phyloP scores from a whole-genome alignment of 2,888 invertebrate species.

The Andrena flavipes region DNA sequence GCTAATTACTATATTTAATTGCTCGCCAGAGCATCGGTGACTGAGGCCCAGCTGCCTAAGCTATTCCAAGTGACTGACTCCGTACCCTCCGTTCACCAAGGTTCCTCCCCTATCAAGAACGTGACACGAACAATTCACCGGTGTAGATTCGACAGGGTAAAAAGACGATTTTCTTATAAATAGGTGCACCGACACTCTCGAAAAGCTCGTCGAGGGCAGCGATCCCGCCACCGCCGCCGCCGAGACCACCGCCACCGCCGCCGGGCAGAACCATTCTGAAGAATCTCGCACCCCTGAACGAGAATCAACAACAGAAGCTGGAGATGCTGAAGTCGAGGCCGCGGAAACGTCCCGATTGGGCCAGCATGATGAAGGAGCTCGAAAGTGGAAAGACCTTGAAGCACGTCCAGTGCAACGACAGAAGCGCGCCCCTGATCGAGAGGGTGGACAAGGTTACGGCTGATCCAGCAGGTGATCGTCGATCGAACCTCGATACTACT shows the following conservation, averaged over 20 bases:
- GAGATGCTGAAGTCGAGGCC: conserved; percentile 91
- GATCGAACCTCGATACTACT: conserved; percentile 56
- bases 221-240: conserved; percentile 88
- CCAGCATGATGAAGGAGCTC: conserved; percentile 96
- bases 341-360: conserved; percentile 94
- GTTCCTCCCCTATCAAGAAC: neutral
- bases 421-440: conserved; percentile 85
- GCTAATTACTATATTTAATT: neutral
- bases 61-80: neutral
- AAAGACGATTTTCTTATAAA: conserved; percentile 48
- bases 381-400: conserved; percentile 92
- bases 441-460: conserved; percentile 82
- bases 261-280: conserved; percentile 85
- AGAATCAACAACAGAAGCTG: conserved; percentile 88
- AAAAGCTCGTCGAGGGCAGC: conserved; percentile 83
- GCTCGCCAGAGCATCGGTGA: neutral
- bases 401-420: conserved; percentile 94
- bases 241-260: conserved; percentile 90
- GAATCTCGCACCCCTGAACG: conserved; percentile 86
- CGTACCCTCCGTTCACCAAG: neutral
- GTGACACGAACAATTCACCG: neutral
- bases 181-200: conserved; percentile 83
- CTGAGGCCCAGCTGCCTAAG: neutral
- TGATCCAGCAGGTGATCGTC: conserved; percentile 80
- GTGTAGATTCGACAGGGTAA: conserved; percentile 22